Percentiles rank a stretch among this genome's conserved stretches.
Evolutionary conservation across 2,888 invertebrate species (phyloP).

Genomic region (Cantharis flavilabris): DNA sequence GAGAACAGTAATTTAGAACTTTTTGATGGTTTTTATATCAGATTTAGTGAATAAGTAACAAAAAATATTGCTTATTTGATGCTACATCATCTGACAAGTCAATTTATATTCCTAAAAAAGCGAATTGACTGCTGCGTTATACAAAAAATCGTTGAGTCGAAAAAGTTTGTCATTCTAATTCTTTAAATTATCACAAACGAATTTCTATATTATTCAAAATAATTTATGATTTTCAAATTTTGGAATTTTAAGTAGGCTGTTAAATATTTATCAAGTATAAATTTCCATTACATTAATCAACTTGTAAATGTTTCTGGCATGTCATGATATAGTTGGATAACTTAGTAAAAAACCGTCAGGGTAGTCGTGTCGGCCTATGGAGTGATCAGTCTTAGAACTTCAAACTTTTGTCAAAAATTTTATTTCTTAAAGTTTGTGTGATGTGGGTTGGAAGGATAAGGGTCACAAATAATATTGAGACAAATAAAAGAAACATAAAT

Average conservation of each 20-base stretch:
- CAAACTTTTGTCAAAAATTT: not conserved
- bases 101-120: not conserved
- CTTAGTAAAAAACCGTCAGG: not conserved
- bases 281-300: not conserved
- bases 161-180: not conserved
- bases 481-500: not conserved
- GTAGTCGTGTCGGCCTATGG: not conserved
- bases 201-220: not conserved
- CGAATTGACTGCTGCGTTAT: not conserved
- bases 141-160: not conserved
- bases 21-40: not conserved
- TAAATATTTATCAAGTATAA: not conserved
- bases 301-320: not conserved
- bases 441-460: not conserved
- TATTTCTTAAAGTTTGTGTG: not conserved
- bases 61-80: not conserved
- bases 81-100: not conserved
- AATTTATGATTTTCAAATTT: not conserved
- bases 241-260: not conserved
- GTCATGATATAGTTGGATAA: not conserved
- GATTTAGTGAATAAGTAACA: not conserved
- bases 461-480: not conserved
- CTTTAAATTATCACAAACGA: not conserved
- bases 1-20: not conserved
- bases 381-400: not conserved